These are phyloP conservation scores for Alaudala cheleensis DNA, from an alignment of 2,113 vertebrate species.

Conservation along the genomic window DNA sequence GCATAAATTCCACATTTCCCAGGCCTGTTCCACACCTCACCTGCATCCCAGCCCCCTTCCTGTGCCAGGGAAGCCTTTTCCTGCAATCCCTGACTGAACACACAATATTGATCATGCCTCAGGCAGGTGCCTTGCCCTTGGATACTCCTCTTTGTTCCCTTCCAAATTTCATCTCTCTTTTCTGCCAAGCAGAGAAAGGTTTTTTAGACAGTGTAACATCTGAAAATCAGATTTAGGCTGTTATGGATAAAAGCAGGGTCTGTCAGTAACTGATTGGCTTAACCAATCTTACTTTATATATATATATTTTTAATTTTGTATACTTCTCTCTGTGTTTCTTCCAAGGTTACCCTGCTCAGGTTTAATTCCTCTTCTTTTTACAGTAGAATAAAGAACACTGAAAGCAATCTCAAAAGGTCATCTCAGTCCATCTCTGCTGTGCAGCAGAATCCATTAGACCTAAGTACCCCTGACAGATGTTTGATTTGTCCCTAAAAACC, in stretches of 20 bases:
- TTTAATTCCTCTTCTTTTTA: slow-evolving; percentile 44
- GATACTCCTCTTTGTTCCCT: not conserved
- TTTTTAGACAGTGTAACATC: not conserved
- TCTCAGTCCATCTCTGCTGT: not conserved
- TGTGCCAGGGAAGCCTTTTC: not conserved
- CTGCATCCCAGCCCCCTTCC: not conserved
- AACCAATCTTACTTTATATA: not conserved
- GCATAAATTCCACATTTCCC: not conserved
- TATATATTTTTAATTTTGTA: too few species aligned
- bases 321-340: not conserved
- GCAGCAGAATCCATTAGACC: slow-evolving; percentile 1
- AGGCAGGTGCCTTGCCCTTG: not conserved
- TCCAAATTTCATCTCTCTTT: not conserved
- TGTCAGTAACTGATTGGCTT: not conserved
- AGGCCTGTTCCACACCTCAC: not conserved
- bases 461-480: slow-evolving; percentile 40
- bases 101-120: rapidly evolving
- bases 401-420: slow-evolving; percentile 14
- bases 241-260: not conserved
- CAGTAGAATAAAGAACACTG: not conserved
- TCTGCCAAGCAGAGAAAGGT: not conserved
- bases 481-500: slow-evolving; percentile 41
- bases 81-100: not conserved
- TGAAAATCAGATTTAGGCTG: not conserved
- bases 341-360: slow-evolving; percentile 9